Evolutionary conservation across 2,113 vertebrate genomes (phyloP).

Genomic region (Podilymbus podiceps): DNA sequence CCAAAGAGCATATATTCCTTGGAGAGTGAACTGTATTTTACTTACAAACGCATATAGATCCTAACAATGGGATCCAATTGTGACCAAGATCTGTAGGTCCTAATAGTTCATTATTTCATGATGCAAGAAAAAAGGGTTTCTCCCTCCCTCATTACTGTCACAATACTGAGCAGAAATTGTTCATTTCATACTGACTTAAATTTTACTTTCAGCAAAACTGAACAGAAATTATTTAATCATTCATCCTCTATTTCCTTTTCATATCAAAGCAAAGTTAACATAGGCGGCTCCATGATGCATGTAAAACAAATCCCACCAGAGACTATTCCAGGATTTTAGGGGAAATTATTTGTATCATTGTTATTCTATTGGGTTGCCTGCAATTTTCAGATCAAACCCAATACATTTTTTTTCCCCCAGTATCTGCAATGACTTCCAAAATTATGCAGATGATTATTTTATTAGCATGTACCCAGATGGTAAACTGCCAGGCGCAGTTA

Average conservation of each 20-base stretch:
- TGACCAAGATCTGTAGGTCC: background rate
- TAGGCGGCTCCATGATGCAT: constrained; percentile 38
- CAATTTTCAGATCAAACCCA: constrained; percentile 60
- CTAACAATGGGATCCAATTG: background rate
- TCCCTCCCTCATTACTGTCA: background rate
- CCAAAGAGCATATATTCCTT: background rate
- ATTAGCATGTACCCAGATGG: constrained; percentile 51
- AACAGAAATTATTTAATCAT: constrained; percentile 69
- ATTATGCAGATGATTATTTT: constrained; percentile 58
- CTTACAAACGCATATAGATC: background rate
- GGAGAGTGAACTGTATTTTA: background rate
- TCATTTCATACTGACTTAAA: constrained; percentile 9
- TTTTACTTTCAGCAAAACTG: constrained; percentile 47
- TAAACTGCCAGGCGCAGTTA: constrained; percentile 46
- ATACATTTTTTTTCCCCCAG: background rate
- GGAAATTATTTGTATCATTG: constrained; percentile 60
- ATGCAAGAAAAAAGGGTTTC: background rate
- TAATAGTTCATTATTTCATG: background rate
- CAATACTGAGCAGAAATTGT: background rate
- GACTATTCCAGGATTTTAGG: constrained; percentile 36
- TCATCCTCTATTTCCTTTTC: constrained; percentile 70
- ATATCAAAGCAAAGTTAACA: constrained; percentile 54
- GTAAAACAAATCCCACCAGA: constrained; percentile 52
- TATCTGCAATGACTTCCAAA: constrained; percentile 53
- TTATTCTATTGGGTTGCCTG: constrained; percentile 43